Conservation (phyloP, 2,888 invertebrate species). For the Agonopterix heracliana region DNA sequence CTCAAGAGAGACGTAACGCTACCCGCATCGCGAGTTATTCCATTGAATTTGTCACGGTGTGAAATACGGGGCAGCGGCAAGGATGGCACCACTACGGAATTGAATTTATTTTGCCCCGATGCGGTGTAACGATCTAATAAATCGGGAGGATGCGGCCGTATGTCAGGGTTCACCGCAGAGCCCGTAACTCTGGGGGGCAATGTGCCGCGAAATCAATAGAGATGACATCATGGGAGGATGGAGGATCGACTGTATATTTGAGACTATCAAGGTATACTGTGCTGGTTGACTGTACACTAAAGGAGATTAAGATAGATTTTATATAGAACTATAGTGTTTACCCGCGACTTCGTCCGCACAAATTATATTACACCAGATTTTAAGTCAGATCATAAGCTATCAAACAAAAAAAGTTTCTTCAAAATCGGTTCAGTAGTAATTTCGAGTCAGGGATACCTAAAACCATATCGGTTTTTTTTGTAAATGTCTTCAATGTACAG, state of each 20-base stretch:
- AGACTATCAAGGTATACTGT: background rate
- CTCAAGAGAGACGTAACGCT: conserved; percentile 23
- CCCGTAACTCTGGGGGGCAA: conserved; percentile 62
- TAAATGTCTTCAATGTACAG: too few relatives aligned
- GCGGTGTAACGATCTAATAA: conserved; percentile 67
- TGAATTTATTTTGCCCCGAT: conserved; percentile 63
- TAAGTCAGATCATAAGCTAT: too few relatives aligned
- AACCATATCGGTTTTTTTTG: too few relatives aligned
- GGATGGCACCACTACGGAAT: conserved; percentile 32
- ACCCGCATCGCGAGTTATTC: conserved; percentile 47
- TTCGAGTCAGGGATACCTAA: too few relatives aligned
- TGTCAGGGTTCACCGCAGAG: conserved; percentile 59
- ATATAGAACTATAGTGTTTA: background rate
- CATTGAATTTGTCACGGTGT: conserved; percentile 52
- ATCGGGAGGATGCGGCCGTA: conserved; percentile 55
- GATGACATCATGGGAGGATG: conserved; percentile 31
- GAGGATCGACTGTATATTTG: background rate
- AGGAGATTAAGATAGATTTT: background rate
- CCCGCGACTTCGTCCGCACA: too few relatives aligned
- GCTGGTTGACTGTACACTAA: background rate
- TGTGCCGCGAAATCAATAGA: conserved; percentile 73
- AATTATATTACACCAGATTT: too few relatives aligned
- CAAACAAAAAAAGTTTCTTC: too few relatives aligned
- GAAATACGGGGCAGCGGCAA: conserved; percentile 47
- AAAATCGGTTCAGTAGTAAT: too few relatives aligned